Conservation (phyloP, 2,113 vertebrate species). For the Rhabdomys dilectus region DNA sequence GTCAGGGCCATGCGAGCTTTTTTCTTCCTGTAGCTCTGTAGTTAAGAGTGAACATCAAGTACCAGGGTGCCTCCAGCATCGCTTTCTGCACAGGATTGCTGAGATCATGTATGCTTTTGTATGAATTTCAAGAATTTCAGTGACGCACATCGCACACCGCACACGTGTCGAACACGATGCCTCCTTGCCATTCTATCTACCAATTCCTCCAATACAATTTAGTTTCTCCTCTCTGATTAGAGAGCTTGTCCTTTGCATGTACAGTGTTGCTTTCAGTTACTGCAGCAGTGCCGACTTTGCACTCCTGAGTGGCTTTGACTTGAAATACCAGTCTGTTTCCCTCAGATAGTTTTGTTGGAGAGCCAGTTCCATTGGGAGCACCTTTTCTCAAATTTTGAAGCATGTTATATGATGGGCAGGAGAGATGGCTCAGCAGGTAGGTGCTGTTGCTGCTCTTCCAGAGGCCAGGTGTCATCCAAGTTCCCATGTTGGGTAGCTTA, state of each 20-base stretch:
- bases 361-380: not conserved
- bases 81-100: not conserved
- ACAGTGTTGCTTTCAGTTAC: not conserved
- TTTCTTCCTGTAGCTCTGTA: not conserved
- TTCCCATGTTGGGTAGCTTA: not conserved
- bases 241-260: too few relatives aligned
- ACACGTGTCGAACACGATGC: too few relatives aligned
- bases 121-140: not conserved
- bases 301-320: not conserved
- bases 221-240: not conserved
- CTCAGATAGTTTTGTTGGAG: not conserved
- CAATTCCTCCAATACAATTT: not conserved
- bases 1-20: not conserved
- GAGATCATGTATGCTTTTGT: not conserved
- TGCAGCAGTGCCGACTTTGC: not conserved
- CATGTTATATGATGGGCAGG: not conserved
- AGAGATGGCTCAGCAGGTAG: not conserved
- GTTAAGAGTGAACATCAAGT: not conserved
- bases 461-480: not conserved
- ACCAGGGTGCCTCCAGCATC: not conserved
- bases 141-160: not conserved
- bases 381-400: not conserved
- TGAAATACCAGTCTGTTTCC: not conserved
- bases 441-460: not conserved
- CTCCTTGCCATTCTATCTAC: not conserved